Evolutionary conservation across 2,113 vertebrate genomes (phyloP).

Genomic region (Halcyon senegalensis): DNA sequence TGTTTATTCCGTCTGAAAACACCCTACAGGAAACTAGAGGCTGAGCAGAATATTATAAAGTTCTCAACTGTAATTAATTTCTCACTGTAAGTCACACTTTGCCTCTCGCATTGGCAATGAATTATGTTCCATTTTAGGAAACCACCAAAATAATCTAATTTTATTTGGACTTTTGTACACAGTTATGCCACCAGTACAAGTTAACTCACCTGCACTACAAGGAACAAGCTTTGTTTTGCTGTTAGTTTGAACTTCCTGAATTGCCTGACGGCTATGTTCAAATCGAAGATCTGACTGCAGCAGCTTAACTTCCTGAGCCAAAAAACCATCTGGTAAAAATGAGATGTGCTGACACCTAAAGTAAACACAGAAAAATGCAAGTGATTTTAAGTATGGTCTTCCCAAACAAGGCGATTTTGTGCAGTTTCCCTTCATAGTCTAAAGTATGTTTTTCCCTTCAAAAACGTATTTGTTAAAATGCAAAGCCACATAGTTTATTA

Average conservation of each 20-base stretch:
- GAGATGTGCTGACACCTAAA: slow-evolving; percentile 81
- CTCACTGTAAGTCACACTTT: not conserved
- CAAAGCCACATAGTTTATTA: not conserved
- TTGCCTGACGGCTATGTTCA: slow-evolving; percentile 81
- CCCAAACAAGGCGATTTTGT: not conserved
- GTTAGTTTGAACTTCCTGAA: slow-evolving; percentile 55
- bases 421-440: not conserved
- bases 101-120: not conserved
- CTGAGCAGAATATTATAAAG: not conserved
- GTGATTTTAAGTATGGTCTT: not conserved
- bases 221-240: slow-evolving; percentile 81
- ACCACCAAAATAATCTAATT: not conserved
- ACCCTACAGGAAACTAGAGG: not conserved
- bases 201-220: slow-evolving; percentile 87
- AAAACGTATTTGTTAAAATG: not conserved
- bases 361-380: not conserved
- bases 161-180: not conserved
- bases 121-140: not conserved
- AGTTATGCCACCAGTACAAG: not conserved
- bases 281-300: slow-evolving; percentile 86
- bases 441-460: not conserved
- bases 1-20: not conserved
- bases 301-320: slow-evolving; percentile 70
- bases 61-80: not conserved
- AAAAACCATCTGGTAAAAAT: slow-evolving; percentile 83